A percentile compares a stretch with the other conserved stretches of the same genome.
Conservation (phyloP, 2,888 invertebrate species). For the Noctua pronuba region DNA sequence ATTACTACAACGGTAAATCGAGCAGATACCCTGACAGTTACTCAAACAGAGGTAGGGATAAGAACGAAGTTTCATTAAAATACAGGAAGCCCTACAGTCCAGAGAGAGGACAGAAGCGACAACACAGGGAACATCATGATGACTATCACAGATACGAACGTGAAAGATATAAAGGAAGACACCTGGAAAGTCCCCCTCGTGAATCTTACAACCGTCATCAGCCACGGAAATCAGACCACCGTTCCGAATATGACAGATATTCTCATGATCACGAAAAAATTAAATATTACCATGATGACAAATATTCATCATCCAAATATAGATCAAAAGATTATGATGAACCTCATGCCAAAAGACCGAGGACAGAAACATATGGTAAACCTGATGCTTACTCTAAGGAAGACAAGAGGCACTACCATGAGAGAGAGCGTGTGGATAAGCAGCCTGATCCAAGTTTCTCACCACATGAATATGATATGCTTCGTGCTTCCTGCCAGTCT, state of each 20-base stretch:
- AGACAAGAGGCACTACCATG: slow-evolving; percentile 56
- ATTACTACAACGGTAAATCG: slow-evolving; percentile 33
- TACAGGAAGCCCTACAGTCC: slow-evolving; percentile 72
- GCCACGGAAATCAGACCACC: slow-evolving; percentile 39
- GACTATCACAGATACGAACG: slow-evolving; percentile 69
- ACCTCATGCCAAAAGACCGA: slow-evolving; percentile 75
- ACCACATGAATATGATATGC: slow-evolving; percentile 61
- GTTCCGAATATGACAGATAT: slow-evolving; percentile 55
- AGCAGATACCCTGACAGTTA: slow-evolving; percentile 67
- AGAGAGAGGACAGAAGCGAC: slow-evolving; percentile 68
- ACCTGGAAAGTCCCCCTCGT: slow-evolving; percentile 74
- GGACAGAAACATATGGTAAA: slow-evolving; percentile 66
- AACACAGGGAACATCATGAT: slow-evolving; percentile 66
- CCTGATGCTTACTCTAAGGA: slow-evolving; percentile 53
- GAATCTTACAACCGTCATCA: slow-evolving; percentile 68
- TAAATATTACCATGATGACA: slow-evolving; percentile 65
- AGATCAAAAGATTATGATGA: slow-evolving; percentile 76
- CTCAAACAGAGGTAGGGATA: slow-evolving; percentile 70
- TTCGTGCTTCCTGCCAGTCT: slow-evolving; percentile 78
- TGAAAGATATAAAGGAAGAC: slow-evolving; percentile 67
- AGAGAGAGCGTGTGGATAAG: slow-evolving; percentile 57
- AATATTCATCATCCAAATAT: slow-evolving; percentile 70
- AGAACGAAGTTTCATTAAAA: slow-evolving; percentile 70
- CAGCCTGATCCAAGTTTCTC: slow-evolving; percentile 49
- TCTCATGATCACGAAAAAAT: slow-evolving; percentile 66